Evolutionary conservation across 1,140 invertebrate species (phyloP).

Genomic region (Pentalonia nigronervosa): DNA sequence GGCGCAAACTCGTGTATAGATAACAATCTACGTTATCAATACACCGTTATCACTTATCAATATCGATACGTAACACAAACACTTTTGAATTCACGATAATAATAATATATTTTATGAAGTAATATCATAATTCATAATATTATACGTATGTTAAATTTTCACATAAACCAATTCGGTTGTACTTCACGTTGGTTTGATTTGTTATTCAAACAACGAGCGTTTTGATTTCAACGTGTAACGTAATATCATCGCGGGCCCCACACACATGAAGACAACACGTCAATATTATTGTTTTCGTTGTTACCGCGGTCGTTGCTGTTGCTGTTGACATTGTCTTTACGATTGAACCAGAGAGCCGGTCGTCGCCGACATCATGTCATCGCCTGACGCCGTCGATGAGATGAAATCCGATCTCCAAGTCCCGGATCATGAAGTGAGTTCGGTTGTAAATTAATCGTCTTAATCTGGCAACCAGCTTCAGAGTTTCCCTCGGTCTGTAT

Average conservation of each 20-base stretch:
- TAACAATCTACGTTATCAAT: not conserved
- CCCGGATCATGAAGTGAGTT: conserved; percentile 24
- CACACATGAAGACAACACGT: conserved; percentile 8
- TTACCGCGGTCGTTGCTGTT: not conserved
- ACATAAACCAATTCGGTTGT: not conserved
- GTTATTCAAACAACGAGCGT: not conserved
- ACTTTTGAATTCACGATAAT: conserved; percentile 31
- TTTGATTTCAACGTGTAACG: not conserved
- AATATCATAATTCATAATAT: not conserved
- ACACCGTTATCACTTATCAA: conserved; percentile 32
- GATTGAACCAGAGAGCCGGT: not conserved
- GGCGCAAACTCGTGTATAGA: not conserved
- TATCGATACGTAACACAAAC: conserved; percentile 38
- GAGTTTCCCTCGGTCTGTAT: not conserved
- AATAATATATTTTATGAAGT: not conserved
- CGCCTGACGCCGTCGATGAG: not conserved
- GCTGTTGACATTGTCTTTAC: not conserved
- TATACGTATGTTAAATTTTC: not conserved
- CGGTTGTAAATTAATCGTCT: not conserved
- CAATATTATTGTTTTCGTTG: not conserved
- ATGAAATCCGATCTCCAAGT: not conserved
- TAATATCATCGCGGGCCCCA: not conserved
- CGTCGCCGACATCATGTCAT: not conserved
- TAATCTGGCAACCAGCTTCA: not conserved
- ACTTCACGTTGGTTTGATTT: not conserved